Evolutionary conservation across 2,888 invertebrate species (phyloP).

Genomic region (Agelastica alni): DNA sequence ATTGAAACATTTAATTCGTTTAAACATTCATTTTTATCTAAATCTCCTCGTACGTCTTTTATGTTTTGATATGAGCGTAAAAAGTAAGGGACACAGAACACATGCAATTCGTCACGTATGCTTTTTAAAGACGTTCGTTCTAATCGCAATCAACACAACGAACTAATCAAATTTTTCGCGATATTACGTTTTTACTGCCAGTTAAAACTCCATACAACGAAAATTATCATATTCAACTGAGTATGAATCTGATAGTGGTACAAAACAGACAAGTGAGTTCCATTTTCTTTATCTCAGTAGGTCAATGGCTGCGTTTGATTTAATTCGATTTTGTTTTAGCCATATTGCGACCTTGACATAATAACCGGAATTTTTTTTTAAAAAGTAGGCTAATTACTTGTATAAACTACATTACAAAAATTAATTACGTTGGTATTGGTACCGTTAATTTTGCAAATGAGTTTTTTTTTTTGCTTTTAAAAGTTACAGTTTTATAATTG

Average conservation of each 20-base stretch:
- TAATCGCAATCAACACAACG: constrained; percentile 18
- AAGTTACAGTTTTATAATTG: too few species aligned
- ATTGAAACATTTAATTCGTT: too few species aligned
- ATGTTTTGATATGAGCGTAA: background rate
- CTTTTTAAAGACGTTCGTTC: constrained; percentile 30
- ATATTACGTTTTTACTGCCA: constrained; percentile 13
- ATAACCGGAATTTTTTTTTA: too few species aligned
- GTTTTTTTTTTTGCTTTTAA: too few species aligned
- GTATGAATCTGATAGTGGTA: background rate
- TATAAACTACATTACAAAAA: too few species aligned
- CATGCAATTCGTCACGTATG: constrained; percentile 47
- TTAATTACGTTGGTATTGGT: too few species aligned
- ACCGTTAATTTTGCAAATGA: too few species aligned
- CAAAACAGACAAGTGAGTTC: constrained; percentile 9
- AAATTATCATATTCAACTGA: constrained; percentile 7
- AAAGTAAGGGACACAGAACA: constrained; percentile 25
- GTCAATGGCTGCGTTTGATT: constrained; percentile 6
- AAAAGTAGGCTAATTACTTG: too few species aligned
- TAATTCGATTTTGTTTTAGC: background rate
- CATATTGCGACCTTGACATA: background rate
- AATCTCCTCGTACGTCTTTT: background rate
- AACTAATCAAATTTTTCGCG: constrained; percentile 39
- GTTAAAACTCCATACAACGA: too few species aligned
- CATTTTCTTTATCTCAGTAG: constrained; percentile 16
- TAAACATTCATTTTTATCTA: background rate